Conservation (phyloP, 2,113 vertebrate genomes). For the Gadus chalcogrammus region DNA sequence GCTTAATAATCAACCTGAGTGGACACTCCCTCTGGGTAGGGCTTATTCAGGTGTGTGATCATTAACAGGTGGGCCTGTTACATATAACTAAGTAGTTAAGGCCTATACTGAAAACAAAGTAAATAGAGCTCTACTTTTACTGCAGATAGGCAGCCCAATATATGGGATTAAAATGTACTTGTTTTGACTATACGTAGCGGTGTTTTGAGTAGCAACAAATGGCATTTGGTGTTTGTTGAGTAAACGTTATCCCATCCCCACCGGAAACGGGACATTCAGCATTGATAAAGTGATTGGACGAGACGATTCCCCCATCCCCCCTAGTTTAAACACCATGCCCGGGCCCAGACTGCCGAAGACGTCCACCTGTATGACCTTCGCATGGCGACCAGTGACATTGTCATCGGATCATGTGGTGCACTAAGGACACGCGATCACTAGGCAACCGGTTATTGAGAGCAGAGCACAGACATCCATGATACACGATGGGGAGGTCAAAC, state of each 20-base stretch:
- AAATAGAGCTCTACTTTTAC: too few relatives aligned
- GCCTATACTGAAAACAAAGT: too few relatives aligned
- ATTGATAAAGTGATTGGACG: too few relatives aligned
- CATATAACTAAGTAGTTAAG: too few relatives aligned
- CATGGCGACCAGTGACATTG: slow-evolving; percentile 54
- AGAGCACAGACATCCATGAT: too few relatives aligned
- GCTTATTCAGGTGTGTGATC: slow-evolving; percentile 35
- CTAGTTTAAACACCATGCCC: neutral
- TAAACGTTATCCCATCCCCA: slow-evolving; percentile 28
- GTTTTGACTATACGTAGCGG: slow-evolving; percentile 33
- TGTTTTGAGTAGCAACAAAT: slow-evolving; percentile 58
- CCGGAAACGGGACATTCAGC: neutral
- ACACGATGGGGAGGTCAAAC: too few relatives aligned
- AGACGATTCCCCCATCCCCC: neutral
- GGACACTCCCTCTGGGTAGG: slow-evolving; percentile 33
- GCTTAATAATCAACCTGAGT: slow-evolving; percentile 50
- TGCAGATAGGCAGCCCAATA: too few relatives aligned
- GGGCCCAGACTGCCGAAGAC: neutral
- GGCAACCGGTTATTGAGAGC: too few relatives aligned
- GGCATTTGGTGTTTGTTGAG: slow-evolving; percentile 39
- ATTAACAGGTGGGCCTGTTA: slow-evolving; percentile 36
- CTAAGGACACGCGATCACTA: slow-evolving; percentile 1
- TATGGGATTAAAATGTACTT: too few relatives aligned
- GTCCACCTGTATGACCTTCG: slow-evolving; percentile 66
- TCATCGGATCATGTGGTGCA: slow-evolving; percentile 28